Conservation (phyloP, 2,797 vertebrate genomes). For the Enteromius paludinosus region DNA sequence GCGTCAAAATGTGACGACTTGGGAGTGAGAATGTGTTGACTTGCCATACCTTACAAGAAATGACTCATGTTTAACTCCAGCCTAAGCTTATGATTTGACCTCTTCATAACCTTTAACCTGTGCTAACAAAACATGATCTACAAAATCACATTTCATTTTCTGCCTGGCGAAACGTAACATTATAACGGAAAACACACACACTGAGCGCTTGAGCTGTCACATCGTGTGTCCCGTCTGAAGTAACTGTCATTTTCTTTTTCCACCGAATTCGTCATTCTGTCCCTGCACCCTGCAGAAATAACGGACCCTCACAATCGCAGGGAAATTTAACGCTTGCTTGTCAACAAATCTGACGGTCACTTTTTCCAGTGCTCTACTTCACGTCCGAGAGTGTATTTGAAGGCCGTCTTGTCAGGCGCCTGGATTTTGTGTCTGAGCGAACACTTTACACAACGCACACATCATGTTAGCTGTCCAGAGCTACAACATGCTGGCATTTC, state of each 20-base stretch:
- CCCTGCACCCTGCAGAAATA: neutral
- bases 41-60: neutral
- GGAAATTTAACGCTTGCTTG: neutral
- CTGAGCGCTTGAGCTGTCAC: slow-evolving; percentile 37
- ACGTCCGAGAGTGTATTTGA: slow-evolving; percentile 74
- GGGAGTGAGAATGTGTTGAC: too few species aligned
- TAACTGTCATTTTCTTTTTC: slow-evolving; percentile 22
- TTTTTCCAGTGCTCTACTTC: slow-evolving; percentile 57
- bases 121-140: slow-evolving; percentile 26
- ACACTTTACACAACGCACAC: neutral
- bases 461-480: slow-evolving; percentile 44
- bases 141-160: slow-evolving; percentile 33
- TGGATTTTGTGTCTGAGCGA: slow-evolving; percentile 56
- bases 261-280: too few species aligned
- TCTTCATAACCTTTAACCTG: slow-evolving; percentile 17
- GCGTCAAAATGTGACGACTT: too few species aligned
- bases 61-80: slow-evolving; percentile 15
- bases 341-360: slow-evolving; percentile 13
- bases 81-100: slow-evolving; percentile 15
- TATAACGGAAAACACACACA: slow-evolving; percentile 11
- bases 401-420: neutral
- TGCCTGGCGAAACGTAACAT: slow-evolving; percentile 12
- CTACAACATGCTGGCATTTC: slow-evolving; percentile 80
- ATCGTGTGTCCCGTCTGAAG: slow-evolving; percentile 25
- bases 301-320: slow-evolving; percentile 27